phyloP scores from a whole-genome alignment of 2,113 vertebrate species.

The Miniopterus natalensis region DNA sequence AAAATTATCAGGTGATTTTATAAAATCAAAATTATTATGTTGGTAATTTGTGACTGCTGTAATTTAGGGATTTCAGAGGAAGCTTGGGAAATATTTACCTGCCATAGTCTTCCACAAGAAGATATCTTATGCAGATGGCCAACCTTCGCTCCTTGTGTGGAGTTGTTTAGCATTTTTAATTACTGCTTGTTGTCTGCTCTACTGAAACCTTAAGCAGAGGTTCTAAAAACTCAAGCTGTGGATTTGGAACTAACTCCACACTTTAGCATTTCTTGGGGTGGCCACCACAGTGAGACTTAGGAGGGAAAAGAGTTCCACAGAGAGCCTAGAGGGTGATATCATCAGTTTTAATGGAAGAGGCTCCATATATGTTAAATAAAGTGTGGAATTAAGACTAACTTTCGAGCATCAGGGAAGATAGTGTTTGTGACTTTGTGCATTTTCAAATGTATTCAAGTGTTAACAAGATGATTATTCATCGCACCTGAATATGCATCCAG shows the following conservation, averaged over 20 bases:
- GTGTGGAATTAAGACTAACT: constrained; percentile 3
- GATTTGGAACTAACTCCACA: constrained; percentile 26
- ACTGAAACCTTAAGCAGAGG: constrained; percentile 48
- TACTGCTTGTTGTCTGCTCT: constrained; percentile 44
- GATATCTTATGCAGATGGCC: constrained; percentile 30
- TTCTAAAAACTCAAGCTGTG: constrained; percentile 42
- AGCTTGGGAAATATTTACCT: neutral
- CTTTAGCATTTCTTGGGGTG: constrained; percentile 20
- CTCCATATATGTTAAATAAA: constrained; percentile 58
- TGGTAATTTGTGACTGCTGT: neutral
- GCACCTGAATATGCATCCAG: constrained; percentile 40
- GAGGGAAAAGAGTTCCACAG: neutral
- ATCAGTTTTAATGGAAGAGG: constrained; percentile 31
- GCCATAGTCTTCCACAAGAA: neutral
- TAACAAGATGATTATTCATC: constrained; percentile 66
- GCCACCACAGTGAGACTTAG: neutral
- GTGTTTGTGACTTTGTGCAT: constrained; percentile 57
- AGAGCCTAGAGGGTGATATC: neutral
- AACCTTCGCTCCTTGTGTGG: neutral
- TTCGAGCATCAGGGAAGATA: neutral
- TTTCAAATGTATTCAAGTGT: constrained; percentile 8
- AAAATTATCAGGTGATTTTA: constrained; percentile 33
- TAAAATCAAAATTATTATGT: constrained; percentile 49
- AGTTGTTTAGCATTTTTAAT: constrained; percentile 42
- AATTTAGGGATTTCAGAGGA: constrained; percentile 20